These are phyloP conservation scores for Rhaphigaster nebulosa DNA, from an alignment of 2,888 invertebrate genomes.

Conservation along the genomic window DNA sequence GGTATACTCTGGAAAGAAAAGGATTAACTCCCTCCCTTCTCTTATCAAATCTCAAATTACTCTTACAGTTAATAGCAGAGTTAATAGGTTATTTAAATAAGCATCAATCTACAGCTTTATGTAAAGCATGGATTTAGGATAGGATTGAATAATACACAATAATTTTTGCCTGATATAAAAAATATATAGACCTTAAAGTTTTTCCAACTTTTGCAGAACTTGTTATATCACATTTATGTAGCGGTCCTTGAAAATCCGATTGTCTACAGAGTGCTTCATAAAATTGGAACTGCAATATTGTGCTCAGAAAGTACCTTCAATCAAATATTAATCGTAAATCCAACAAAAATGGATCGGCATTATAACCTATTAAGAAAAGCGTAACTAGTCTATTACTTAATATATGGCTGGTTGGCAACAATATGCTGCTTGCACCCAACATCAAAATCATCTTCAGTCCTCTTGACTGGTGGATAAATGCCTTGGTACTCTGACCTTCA, in stretches of 20 bases:
- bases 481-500: slow-evolving; percentile 57
- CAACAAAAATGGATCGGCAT: neutral
- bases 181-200: slow-evolving; percentile 65
- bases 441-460: slow-evolving; percentile 60
- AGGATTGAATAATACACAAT: too few relatives aligned
- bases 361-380: neutral
- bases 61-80: too few relatives aligned
- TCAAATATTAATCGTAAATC: slow-evolving; percentile 58
- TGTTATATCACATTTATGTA: slow-evolving; percentile 90
- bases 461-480: slow-evolving; percentile 52
- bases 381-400: slow-evolving; percentile 47
- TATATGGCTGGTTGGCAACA: slow-evolving; percentile 56
- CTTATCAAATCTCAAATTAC: too few relatives aligned
- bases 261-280: slow-evolving; percentile 82
- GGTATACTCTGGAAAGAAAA: too few relatives aligned
- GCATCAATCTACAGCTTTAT: too few relatives aligned
- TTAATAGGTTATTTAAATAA: too few relatives aligned
- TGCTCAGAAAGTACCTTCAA: slow-evolving; percentile 73
- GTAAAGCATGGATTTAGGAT: too few relatives aligned
- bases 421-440: slow-evolving; percentile 56
- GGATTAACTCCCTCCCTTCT: too few relatives aligned
- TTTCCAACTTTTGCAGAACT: slow-evolving; percentile 84
- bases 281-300: slow-evolving; percentile 88
- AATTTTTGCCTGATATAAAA: too few relatives aligned
- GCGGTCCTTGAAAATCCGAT: slow-evolving; percentile 83